Conservation (phyloP, 92 coral and sea anemone genomes). For the Zoanthus sociatus region DNA sequence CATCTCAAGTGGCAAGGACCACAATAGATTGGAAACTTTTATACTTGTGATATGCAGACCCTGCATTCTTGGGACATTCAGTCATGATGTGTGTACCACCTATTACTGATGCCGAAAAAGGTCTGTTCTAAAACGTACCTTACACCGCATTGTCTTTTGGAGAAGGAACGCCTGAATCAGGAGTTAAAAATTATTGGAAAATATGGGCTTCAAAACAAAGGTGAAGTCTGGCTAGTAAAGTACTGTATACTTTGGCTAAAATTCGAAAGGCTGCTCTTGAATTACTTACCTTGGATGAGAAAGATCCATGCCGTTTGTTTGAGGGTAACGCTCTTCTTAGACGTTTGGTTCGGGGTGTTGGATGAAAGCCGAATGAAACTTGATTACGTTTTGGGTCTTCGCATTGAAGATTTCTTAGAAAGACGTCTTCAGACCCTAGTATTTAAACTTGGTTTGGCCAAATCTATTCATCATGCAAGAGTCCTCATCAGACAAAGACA, state of each 20-base stretch:
- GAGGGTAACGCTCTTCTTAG: slow-evolving; percentile 98
- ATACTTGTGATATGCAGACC: no score
- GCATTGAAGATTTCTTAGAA: slow-evolving; percentile 99
- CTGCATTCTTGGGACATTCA: no score
- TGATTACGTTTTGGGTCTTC: slow-evolving; percentile 99
- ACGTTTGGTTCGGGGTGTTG: slow-evolving; percentile 97
- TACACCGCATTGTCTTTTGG: slow-evolving; percentile 99
- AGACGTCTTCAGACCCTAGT: slow-evolving; percentile 99
- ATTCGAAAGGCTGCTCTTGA: slow-evolving; percentile 99
- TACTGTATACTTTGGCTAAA: slow-evolving; percentile 95
- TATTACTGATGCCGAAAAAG: slow-evolving; percentile 81
- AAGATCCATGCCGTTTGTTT: slow-evolving; percentile 96
- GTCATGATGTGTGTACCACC: no score
- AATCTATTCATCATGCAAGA: slow-evolving; percentile 97
- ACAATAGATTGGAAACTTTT: no score
- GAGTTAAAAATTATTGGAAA: slow-evolving; percentile 99
- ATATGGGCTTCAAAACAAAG: slow-evolving; percentile 95
- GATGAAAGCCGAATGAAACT: slow-evolving; percentile 99
- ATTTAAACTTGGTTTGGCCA: slow-evolving; percentile 98
- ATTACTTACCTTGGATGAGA: slow-evolving; percentile 93
- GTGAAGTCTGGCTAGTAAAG: slow-evolving; percentile 99
- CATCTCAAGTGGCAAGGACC: no score
- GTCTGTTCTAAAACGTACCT: slow-evolving; percentile 97
- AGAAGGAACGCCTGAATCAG: slow-evolving; percentile 98
- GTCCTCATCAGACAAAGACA: slow-evolving; percentile 94